Conservation (phyloP, 2,113 vertebrate species). For the Condylura cristata region DNA sequence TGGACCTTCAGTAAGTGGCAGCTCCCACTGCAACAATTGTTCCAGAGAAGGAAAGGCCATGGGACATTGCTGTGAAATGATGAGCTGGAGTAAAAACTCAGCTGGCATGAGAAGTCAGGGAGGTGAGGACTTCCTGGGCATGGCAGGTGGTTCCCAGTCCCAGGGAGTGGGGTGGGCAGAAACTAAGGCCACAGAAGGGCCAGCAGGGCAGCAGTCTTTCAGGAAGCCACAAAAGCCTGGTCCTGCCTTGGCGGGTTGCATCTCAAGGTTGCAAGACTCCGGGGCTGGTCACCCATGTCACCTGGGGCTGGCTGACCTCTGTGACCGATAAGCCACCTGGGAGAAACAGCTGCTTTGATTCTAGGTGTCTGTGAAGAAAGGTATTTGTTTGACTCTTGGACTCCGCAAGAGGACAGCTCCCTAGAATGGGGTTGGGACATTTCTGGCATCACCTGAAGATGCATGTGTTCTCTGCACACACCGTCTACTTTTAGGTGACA, state of each 20-base stretch:
- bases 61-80: not conserved
- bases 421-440: not conserved
- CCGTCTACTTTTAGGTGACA: not conserved
- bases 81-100: not conserved
- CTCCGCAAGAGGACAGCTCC: not conserved
- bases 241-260: too few species aligned
- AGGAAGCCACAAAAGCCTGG: not conserved
- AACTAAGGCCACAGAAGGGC: not conserved
- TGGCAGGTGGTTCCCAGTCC: too few species aligned
- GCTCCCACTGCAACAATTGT: not conserved
- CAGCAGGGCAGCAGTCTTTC: not conserved
- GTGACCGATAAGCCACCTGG: not conserved
- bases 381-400: not conserved
- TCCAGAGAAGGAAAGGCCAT: not conserved
- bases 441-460: not conserved
- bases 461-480: not conserved
- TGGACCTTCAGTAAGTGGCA: not conserved
- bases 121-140: too few species aligned
- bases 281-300: not conserved
- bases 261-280: not conserved
- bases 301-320: too few species aligned
- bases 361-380: not conserved
- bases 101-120: not conserved
- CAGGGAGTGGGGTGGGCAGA: accelerated
- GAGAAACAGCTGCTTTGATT: not conserved